A percentile compares a stretch with the other conserved stretches of the same genome.
Conservation (phyloP, 2,797 vertebrate genomes). For the Melanotaenia trifasciata region DNA sequence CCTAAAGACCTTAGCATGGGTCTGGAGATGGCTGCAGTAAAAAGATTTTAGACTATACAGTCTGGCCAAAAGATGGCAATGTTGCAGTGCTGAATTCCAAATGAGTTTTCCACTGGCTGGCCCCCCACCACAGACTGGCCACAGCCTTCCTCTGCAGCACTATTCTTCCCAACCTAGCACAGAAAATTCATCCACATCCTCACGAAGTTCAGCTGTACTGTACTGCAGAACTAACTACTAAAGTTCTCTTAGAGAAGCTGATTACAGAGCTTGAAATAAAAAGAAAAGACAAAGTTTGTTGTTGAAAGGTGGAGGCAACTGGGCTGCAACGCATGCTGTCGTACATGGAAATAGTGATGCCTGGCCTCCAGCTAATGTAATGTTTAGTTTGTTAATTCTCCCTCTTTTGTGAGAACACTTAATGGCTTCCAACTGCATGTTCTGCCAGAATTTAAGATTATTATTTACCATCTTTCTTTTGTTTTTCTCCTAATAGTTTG, state of each 20-base stretch:
- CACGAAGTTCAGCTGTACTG: slow-evolving; percentile 51
- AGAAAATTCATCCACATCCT: slow-evolving; percentile 62
- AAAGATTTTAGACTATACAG: slow-evolving; percentile 68
- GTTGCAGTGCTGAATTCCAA: slow-evolving; percentile 86
- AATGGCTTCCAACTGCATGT: background rate
- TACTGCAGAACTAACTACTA: slow-evolving; percentile 58
- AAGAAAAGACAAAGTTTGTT: slow-evolving; percentile 50
- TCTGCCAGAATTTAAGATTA: slow-evolving; percentile 16
- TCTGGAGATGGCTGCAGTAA: slow-evolving; percentile 50
- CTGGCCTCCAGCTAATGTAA: slow-evolving; percentile 31
- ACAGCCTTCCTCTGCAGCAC: slow-evolving; percentile 68
- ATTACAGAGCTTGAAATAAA: slow-evolving; percentile 49
- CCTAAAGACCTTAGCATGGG: slow-evolving; percentile 32
- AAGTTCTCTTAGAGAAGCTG: slow-evolving; percentile 69
- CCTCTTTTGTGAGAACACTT: background rate
- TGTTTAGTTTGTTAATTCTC: slow-evolving; percentile 2
- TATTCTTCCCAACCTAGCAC: slow-evolving; percentile 58
- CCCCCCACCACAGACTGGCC: slow-evolving; percentile 61
- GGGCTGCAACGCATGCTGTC: slow-evolving; percentile 21
- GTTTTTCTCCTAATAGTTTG: slow-evolving; percentile 22
- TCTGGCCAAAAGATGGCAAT: slow-evolving; percentile 88
- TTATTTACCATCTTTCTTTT: slow-evolving; percentile 1
- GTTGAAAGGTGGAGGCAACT: slow-evolving; percentile 49
- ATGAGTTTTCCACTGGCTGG: slow-evolving; percentile 58
- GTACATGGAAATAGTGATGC: slow-evolving; percentile 11